A percentile compares a stretch with the other conserved stretches of the same genome.
Conservation (phyloP, 2,113 vertebrate species). For the Nothocercus nigrocapillus region DNA sequence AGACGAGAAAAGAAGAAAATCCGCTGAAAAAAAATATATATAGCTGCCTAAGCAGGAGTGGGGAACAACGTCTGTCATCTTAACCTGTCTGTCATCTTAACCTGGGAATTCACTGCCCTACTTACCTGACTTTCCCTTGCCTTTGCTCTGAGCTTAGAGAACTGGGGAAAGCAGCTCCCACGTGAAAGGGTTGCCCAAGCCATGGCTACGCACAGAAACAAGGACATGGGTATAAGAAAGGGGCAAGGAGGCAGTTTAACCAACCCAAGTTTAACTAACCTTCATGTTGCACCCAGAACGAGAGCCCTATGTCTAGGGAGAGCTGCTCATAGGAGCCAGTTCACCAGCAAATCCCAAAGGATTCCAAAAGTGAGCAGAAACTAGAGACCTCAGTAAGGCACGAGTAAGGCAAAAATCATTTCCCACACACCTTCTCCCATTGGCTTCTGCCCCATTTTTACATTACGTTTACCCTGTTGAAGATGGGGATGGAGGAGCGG, state of each 20-base stretch:
- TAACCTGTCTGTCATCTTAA: slow-evolving; percentile 14
- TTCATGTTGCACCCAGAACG: background rate
- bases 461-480: background rate
- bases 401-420: background rate
- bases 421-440: background rate
- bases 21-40: background rate
- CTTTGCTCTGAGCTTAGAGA: background rate
- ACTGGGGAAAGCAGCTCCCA: background rate
- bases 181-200: background rate
- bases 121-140: background rate
- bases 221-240: background rate
- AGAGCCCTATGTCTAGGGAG: background rate
- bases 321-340: background rate
- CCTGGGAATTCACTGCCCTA: background rate
- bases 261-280: background rate
- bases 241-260: background rate
- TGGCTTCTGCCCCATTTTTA: background rate
- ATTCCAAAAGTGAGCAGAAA: background rate
- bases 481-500: accelerated
- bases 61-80: slow-evolving; percentile 27
- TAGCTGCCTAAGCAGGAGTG: slow-evolving; percentile 1
- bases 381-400: background rate
- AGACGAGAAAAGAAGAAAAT: background rate
- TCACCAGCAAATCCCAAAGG: background rate
- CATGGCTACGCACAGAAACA: background rate